These are phyloP conservation scores for Coelopa pilipes DNA, from an alignment of 2,888 invertebrate species.

Conservation along the genomic window DNA sequence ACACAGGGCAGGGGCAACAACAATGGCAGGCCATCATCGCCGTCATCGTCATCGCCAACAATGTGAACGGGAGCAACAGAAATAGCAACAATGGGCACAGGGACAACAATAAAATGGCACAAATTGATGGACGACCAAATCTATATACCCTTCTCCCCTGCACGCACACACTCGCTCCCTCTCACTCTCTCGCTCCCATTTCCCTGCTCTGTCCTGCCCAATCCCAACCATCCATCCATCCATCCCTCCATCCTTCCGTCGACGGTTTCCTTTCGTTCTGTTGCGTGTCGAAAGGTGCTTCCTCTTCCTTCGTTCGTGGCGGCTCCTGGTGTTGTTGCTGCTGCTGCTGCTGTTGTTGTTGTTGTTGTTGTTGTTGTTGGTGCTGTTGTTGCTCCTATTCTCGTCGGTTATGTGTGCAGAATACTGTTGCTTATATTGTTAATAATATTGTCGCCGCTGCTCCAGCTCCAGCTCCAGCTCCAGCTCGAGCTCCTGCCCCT, in stretches of 20 bases:
- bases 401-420: too few species aligned
- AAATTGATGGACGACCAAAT: slow-evolving; percentile 11
- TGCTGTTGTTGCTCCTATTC: slow-evolving; percentile 16
- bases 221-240: too few species aligned
- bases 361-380: slow-evolving; percentile 24
- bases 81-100: not conserved
- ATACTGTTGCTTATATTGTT: too few species aligned
- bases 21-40: too few species aligned
- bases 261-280: not conserved
- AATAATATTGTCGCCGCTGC: too few species aligned
- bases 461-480: not conserved
- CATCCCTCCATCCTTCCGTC: not conserved
- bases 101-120: slow-evolving; percentile 4
- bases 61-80: not conserved
- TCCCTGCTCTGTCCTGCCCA: too few species aligned
- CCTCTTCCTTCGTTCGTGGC: not conserved
- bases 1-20: not conserved
- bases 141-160: not conserved
- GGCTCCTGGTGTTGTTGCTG: not conserved
- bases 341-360: not conserved
- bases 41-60: not conserved
- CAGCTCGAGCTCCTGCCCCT: not conserved
- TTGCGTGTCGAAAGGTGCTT: not conserved
- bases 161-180: too few species aligned
- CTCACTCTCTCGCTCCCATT: too few species aligned